Evolutionary conservation across 2,113 vertebrate species (phyloP).

Genomic region (Anseranas semipalmata): DNA sequence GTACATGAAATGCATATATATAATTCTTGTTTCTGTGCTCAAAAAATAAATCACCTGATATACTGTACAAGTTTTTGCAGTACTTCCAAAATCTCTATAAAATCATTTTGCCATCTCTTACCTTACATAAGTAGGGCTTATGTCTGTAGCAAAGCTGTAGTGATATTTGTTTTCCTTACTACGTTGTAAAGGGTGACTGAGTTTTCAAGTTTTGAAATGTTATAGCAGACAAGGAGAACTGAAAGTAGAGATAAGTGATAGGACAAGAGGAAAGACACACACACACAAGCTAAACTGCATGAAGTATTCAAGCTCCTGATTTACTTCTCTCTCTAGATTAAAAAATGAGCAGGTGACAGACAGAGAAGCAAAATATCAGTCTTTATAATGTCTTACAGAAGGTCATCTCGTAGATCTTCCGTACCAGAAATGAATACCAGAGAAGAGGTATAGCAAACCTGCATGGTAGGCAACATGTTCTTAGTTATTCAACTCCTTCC

Average conservation of each 20-base stretch:
- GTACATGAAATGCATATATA: background rate
- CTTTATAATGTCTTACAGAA: background rate
- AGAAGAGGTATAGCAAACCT: background rate
- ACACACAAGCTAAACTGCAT: background rate
- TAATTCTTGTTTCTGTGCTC: background rate
- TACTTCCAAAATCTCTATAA: background rate
- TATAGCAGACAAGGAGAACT: background rate
- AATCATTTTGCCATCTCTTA: background rate
- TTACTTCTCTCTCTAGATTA: background rate
- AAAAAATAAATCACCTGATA: background rate
- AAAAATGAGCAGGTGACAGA: background rate
- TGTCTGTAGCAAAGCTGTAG: background rate
- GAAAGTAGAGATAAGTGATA: background rate
- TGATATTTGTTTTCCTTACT: background rate
- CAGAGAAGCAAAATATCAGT: background rate
- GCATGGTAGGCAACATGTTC: background rate
- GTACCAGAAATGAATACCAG: background rate
- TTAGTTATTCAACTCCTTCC: background rate
- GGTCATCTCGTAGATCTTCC: background rate
- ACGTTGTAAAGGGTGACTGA: background rate
- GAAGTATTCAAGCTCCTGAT: background rate
- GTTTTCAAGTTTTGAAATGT: background rate
- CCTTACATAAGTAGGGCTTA: background rate
- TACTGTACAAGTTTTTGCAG: background rate
- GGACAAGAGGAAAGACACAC: background rate